Evolutionary conservation across 2,888 invertebrate genomes (phyloP), one percentile per base, ranked within the genome.

Genomic region (Tetrapedia diversipes): DNA sequence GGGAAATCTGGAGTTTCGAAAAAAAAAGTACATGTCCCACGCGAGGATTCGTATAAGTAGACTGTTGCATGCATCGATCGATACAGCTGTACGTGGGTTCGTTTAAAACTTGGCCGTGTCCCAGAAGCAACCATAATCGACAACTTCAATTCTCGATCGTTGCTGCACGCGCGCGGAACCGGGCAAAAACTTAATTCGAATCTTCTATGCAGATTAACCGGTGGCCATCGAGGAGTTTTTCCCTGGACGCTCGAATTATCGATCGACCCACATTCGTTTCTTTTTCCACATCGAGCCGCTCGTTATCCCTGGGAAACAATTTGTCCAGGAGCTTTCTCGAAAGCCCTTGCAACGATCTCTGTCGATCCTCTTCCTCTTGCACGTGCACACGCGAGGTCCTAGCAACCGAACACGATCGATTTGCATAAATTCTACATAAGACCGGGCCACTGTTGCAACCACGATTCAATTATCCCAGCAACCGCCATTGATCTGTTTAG

Each of bases 381-480:
- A 43, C 29, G 29, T 51, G 16, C 49, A 4, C 22, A 37, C 14
- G 39, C 37, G 37, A n/a, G n/a, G 64, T 70, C 45, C 32, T 34
- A 41, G 24, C 16, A 59, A 64, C 19, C 27, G 37, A 53, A 41
- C 24, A 27, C 45, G 41, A 54, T 60, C 64, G 32, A 72, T 60
- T 45, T 60, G 59, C 64, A 65, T 59, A 60, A 59, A 75, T 71
- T 65, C 73, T 19, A 34, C 72, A 64, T 64, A 74, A 74, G 71
- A 71, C 53, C 41, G 45, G 45, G 47, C n/a, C 32, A 60, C 45
- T 32, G 32, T n/a, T n/a, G 39, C 14, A 27, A 59, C 53, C 64
- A 14, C 41, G 45, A 72, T 75, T 65, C 19, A 59, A 75, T 72
- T 75, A 65, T 75, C 71, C 64, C 59, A 63, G 37, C 63, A 59